A percentile compares a stretch with the other conserved stretches of the same genome.
Evolutionary conservation across 2,888 invertebrate genomes (phyloP).

Genomic region (Cantharis nigra): DNA sequence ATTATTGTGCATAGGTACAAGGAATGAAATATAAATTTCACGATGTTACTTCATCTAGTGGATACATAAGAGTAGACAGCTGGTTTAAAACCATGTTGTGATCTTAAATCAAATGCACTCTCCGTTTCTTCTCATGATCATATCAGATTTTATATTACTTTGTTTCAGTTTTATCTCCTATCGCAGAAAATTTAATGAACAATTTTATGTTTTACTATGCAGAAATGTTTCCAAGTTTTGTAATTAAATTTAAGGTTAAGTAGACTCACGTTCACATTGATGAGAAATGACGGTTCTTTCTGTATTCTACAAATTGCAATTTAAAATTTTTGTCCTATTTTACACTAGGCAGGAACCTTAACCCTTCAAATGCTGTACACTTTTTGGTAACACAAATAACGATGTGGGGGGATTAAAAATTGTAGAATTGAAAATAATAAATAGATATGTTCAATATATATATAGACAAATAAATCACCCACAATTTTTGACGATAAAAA

Average conservation of each 20-base stretch:
- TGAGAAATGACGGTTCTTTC: neutral
- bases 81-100: constrained; percentile 26
- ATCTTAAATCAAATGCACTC: constrained; percentile 19
- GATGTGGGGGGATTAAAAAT: too few relatives aligned
- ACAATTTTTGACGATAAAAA: too few relatives aligned
- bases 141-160: neutral
- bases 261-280: neutral
- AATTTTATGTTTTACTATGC: neutral
- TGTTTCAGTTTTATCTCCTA: neutral
- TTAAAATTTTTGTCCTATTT: neutral
- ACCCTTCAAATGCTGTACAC: too few relatives aligned
- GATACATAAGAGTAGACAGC: constrained; percentile 19
- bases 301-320: neutral
- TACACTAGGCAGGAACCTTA: too few relatives aligned
- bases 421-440: too few relatives aligned
- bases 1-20: neutral
- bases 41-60: neutral
- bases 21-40: neutral
- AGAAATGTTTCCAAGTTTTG: neutral
- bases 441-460: too few relatives aligned
- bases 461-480: too few relatives aligned
- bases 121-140: constrained; percentile 5
- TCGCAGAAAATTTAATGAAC: neutral
- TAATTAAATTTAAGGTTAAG: neutral
- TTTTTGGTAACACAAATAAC: too few relatives aligned